Evolutionary conservation across 2,888 invertebrate genomes (phyloP), one percentile per base, ranked within the genome.

Genomic region (Ctenicera cuprea): DNA sequence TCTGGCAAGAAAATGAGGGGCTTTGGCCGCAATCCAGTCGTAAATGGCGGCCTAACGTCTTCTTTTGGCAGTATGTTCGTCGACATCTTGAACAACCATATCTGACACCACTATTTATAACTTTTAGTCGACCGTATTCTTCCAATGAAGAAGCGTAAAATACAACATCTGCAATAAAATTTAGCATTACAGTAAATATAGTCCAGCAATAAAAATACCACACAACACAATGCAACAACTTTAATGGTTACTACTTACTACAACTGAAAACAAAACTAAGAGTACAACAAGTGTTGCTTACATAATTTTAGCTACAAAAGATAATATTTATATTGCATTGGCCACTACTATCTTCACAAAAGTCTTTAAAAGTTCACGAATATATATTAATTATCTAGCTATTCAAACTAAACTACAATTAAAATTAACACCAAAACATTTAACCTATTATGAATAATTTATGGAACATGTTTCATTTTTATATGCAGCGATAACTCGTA

Each of bases 21-120:
- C 80, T 83, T 71, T 85, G 84, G 0, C 88, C 88, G 77, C 89
- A 89, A 80, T 89, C 89, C 77, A 88, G 87, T 50, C 87, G 84
- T 68, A 86, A 83, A 80, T 89, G 89, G 37, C 88, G 82, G 1
- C 86, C 86, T 45, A 86, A 78, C 2, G 85, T 86, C 80, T 86
- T 85, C 84, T 86, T 85, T 78, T 86, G 86, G 43, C 84, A 81
- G 71, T 87, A 87, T 4, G 84, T 85, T 79, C 84, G 85, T 45
- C 82, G 80, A 80, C 87, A 87, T 67, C 80, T 82, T 22, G 80
- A 76, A 73, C 87, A 87, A 18, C 82, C 84, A 77, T 86, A 86
- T 63, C 85, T 81, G 20, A 85, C 83, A 16, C 79, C 79, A 71
- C 82, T 82, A 71, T 82, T 82, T 78, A 80, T 82, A 16, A 84